Percentiles rank a stretch among this genome's conserved stretches.
Conservation (phyloP, 2,113 vertebrate species). For the Lates calcarifer region DNA sequence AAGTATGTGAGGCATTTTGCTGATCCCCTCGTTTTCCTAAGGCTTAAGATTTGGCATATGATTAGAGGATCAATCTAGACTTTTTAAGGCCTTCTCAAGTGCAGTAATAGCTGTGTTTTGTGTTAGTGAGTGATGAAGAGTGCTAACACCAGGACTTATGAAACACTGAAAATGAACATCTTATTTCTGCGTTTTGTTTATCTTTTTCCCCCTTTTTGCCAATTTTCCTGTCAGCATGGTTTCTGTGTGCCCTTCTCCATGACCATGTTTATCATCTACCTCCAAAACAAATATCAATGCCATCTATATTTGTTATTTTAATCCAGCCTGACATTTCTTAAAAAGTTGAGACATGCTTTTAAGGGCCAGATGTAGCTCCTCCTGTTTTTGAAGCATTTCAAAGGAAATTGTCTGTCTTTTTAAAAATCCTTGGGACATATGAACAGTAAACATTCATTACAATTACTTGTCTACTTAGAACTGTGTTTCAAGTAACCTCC, state of each 20-base stretch:
- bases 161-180: too few species aligned
- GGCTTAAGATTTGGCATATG: neutral
- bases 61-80: neutral
- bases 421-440: neutral
- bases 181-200: neutral
- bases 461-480: neutral
- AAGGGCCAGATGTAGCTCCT: too few species aligned
- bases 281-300: neutral
- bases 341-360: neutral
- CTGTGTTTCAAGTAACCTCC: too few species aligned
- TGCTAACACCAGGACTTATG: neutral
- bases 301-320: neutral
- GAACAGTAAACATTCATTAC: too few species aligned
- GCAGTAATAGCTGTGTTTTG: neutral
- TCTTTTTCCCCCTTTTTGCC: neutral
- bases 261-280: neutral
- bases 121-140: neutral
- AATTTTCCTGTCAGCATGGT: neutral
- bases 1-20: conserved; percentile 34
- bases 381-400: neutral
- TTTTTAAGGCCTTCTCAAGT: neutral
- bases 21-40: conserved; percentile 4
- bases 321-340: neutral
- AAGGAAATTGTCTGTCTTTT: neutral
- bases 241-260: neutral